Evolutionary conservation across 2,888 invertebrate genomes (phyloP), one percentile per base, ranked within the genome.

Genomic region (Byasa hedistus): DNA sequence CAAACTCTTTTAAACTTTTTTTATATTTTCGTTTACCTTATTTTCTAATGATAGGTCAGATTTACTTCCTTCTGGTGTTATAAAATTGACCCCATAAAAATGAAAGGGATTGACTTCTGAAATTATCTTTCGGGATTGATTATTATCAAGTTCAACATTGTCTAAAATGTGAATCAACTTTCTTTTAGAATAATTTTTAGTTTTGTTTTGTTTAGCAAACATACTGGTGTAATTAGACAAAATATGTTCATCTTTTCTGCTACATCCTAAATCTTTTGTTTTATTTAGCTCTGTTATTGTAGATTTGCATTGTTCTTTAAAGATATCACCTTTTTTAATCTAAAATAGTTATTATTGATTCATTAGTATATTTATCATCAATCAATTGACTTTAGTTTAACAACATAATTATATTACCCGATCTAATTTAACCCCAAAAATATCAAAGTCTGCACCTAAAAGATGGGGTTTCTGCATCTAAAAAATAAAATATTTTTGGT

Each of bases 101-200:
- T 76, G 71, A n/a, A 77, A 76, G 8, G 77, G 74, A 64, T 85
- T 80, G 0, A 86, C 72, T 70, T 81, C 82, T 0, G 84, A 79
- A 24, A 91, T 73, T 32, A 89, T 77, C 57, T 82, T 76, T 55
- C 77, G 75, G 22, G 82, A 77, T 61, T 86, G 80, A 39, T 72
- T 75, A 56, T 76, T 77, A 73, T 84, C 76, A 39, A 91, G 73
- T 59, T 80, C 79, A 3, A 89, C 71, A 70, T 90, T 85, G 70
- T 89, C 83, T 54, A 91, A 72, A 66, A 91, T 86, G 68, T 88
- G 83, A 27, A 91, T 88, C 17, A 90, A 73, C 74, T 89, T 90
- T 59, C 76, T 85, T 27, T 81, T 80, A 2, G 87, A 80, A 72
- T 76, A 87, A 66, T 78, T 80, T 48, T 77, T 73, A 1, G 69